Evolutionary conservation across 2,113 vertebrate genomes (phyloP).

Genomic region (Emydocephalus ijimae): DNA sequence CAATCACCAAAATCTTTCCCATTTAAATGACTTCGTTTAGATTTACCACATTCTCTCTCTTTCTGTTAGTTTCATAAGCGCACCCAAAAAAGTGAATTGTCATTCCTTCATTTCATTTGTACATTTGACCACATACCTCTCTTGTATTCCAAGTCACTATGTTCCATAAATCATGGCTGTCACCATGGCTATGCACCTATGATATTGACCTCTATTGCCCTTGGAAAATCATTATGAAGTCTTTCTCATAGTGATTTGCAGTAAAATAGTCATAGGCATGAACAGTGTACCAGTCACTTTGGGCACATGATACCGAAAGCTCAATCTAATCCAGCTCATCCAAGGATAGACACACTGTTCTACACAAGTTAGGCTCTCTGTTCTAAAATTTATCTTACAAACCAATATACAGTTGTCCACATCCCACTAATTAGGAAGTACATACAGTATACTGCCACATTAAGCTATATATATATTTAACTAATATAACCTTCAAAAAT

Average conservation of each 20-base stretch:
- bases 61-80: not conserved
- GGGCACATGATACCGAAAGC: not conserved
- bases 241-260: not conserved
- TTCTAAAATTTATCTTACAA: not conserved
- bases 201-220: not conserved
- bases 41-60: not conserved
- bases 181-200: not conserved
- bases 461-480: not conserved
- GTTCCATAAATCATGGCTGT: not conserved
- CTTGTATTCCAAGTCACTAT: not conserved
- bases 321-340: not conserved
- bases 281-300: not conserved
- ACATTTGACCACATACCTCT: not conserved
- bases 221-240: not conserved
- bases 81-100: not conserved
- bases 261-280: not conserved
- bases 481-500: not conserved
- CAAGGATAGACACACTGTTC: not conserved
- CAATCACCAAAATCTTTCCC: not conserved
- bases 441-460: not conserved
- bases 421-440: not conserved
- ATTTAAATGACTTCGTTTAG: not conserved
- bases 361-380: not conserved
- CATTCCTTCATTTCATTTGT: not conserved
- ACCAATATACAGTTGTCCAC: not conserved